These are phyloP conservation scores for Cephus spinipes DNA, from an alignment of 2,888 invertebrate species.

Conservation along the genomic window DNA sequence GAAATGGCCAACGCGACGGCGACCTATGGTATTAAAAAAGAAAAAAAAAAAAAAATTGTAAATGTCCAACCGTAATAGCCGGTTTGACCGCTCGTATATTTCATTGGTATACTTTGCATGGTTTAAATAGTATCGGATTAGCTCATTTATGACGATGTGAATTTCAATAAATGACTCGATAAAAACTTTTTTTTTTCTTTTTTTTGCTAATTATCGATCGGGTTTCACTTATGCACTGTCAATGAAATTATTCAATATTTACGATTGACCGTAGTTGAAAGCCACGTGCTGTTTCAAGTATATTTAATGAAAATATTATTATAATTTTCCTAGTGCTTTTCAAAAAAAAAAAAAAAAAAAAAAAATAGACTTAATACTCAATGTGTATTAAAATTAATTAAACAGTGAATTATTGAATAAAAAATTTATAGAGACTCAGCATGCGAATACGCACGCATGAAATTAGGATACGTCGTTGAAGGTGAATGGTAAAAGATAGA, in stretches of 20 bases:
- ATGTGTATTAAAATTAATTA: not conserved
- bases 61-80: not conserved
- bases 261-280: not conserved
- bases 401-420: not conserved
- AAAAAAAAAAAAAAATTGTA: too few relatives aligned
- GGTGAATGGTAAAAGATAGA: not conserved
- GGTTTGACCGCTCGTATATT: not conserved
- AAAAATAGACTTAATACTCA: not conserved
- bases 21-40: not conserved
- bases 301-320: not conserved
- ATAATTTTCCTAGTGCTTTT: not conserved
- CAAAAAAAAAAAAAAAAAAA: not conserved
- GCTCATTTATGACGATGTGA: not conserved
- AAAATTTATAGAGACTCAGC: not conserved
- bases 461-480: not conserved
- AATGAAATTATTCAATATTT: not conserved
- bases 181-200: too few relatives aligned
- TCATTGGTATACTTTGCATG: not conserved
- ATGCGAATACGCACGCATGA: not conserved
- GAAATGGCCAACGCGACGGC: not conserved
- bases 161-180: not conserved
- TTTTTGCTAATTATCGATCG: not conserved
- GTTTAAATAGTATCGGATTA: not conserved
- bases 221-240: not conserved
- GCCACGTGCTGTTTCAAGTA: not conserved